A percentile compares a stretch with the other conserved stretches of the same genome.
These are phyloP conservation scores for Habrosyne pyritoides DNA, from an alignment of 2,888 invertebrate species.

Conservation along the genomic window DNA sequence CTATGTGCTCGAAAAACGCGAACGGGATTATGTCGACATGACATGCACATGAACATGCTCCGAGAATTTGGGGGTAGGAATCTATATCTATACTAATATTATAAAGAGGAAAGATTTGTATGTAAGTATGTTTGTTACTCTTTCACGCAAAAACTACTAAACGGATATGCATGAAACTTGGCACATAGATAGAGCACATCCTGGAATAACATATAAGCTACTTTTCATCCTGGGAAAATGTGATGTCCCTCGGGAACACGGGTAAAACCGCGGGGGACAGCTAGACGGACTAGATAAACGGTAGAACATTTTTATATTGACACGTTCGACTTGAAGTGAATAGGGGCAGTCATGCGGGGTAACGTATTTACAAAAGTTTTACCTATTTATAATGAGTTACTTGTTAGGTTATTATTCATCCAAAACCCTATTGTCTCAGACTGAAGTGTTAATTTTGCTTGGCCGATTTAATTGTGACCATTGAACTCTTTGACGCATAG, in stretches of 20 bases:
- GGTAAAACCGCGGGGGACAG: no score
- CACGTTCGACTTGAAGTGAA: constrained; percentile 2
- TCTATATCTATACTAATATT: background rate
- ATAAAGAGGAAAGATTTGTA: no score
- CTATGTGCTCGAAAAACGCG: constrained; percentile 12
- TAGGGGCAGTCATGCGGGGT: constrained; percentile 32
- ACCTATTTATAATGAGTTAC: background rate
- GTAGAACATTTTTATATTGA: background rate
- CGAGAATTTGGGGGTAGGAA: constrained; percentile 5
- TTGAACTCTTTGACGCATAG: constrained; percentile 1
- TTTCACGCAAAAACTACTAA: no score
- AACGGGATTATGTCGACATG: constrained; percentile 21
- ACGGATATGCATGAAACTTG: no score
- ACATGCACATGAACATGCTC: constrained; percentile 8
- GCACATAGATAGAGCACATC: no score
- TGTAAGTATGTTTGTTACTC: no score
- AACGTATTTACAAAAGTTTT: constrained; percentile 24
- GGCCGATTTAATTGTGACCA: background rate
- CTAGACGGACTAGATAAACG: no score
- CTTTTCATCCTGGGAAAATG: no score
- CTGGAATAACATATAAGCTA: no score
- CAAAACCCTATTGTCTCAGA: background rate
- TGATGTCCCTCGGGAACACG: no score
- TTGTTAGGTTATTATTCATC: background rate
- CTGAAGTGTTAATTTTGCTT: background rate